Base-by-base conservation (phyloP, 2,888 invertebrate species). In the Drosophila percnosoma region DNA sequence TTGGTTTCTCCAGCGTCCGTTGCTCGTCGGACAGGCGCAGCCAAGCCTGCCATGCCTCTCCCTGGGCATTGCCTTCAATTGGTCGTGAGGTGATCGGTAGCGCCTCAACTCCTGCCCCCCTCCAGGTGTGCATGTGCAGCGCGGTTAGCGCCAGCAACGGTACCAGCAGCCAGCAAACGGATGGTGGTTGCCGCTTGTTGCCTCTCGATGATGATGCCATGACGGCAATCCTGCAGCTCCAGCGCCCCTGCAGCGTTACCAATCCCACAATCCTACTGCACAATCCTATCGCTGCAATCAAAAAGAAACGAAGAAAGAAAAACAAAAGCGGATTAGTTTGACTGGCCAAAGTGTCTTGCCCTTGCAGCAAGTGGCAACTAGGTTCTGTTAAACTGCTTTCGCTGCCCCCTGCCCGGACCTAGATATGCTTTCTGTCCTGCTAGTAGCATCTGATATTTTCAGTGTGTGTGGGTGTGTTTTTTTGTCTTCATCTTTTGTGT, bases 1-100 rank as follows among this genome's bases (percentile, higher is more conserved):
- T 91, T 60, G 92, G 88, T 84, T 92, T 92, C 53, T 91, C 91
- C 29, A 90, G 83, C 18, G 81, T 84, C 42, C 87, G 83, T 67
- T 92, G 89, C 49, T 91, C 90, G 21, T 90, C 89, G 2, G 92
- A 91, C 64, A 93, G 80, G 68, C 91, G 91, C 36, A 92, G 86
- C 92, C 93, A 93, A 21, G 92, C 92, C 68, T 93, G 91, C 93
- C 93, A 93, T 15, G 93, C 93, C 64, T 92, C 75, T 61, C 92
- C 88, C 73, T 93, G 93, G 3, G 91, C 92, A 27, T 91, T 92
- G 67, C 91, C 92, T 77, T 92, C 93, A 33, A 93, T 91, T 62
- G 93, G 93, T 27, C 93, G 92, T 59, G 93, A 93, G 40, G 93
- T 93, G 51, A 93, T 91, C 38, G 93, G 93, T 78, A 93, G 78